Evolutionary conservation across 2,113 vertebrate genomes (phyloP), one percentile per base, ranked within the genome.

Genomic region (Sinocyclocheilus grahami): DNA sequence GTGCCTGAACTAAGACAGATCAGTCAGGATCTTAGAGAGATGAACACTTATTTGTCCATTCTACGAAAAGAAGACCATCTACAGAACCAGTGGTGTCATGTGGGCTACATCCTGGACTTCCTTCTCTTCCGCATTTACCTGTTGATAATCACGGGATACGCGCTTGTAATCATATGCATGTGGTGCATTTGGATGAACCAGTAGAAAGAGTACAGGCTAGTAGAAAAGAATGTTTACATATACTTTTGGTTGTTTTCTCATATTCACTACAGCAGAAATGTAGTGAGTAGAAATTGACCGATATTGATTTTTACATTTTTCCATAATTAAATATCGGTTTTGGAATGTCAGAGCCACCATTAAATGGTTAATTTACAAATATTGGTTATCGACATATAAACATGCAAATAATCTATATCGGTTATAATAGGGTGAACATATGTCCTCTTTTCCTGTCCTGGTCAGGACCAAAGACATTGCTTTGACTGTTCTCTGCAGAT

Each of bases 181-280:
- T 96, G 95, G 95, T 96, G 95, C 87, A 82, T 96, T 90, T 96
- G 95, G 95, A 95, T 95, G 84, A 92, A 89, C 24, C 88, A 85
- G 12, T 89, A 77, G 88, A 4, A 72, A 37, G 11, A 67, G n/a
- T 30, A 12, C 5, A 33, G 53, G n/a, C 18, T 37, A 55, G 6
- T 55, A 55, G 67, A 69, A 81, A 62, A 39, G 3, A 22, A 62
- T 33, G 1, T 80, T 77, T 24, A n/a, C 3, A 46, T 14, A 48
- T 0, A 24, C 11, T 1, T 75, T n/a, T 75, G 5, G 39, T n/a
- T 14, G 39, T 24, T 48, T 76, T 71, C 0, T 6, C 30, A n/a
- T 3, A 6, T 67, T 46, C 20, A 13, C 11, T 74, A 8, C 14
- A 16, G 30, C 3, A 71, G 16, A 37, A 20, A 71, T 9, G 6